These are phyloP conservation scores for Drosophila nigricruria DNA, from an alignment of 2,888 invertebrate genomes.

Conservation along the genomic window DNA sequence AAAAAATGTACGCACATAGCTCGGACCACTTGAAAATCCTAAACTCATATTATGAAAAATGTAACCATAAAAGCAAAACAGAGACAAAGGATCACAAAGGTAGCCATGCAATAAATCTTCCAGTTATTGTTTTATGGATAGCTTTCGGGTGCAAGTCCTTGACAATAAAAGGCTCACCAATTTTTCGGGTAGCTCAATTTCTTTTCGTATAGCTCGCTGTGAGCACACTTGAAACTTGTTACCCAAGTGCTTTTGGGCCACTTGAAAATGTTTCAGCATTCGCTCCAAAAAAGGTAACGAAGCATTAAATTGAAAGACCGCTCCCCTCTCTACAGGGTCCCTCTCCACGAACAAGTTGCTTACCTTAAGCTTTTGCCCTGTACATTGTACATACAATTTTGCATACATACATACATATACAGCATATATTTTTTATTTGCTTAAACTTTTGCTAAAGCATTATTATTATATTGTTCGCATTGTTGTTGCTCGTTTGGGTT, in stretches of 20 bases:
- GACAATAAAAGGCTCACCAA: conserved; percentile 56
- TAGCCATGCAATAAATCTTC: conserved; percentile 65
- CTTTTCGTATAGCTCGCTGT: conserved; percentile 34
- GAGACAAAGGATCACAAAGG: conserved; percentile 24
- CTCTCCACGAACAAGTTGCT: conserved; percentile 21
- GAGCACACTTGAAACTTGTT: conserved; percentile 64
- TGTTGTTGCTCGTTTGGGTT: conserved; percentile 22
- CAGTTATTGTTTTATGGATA: conserved; percentile 67
- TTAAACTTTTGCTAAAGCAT: conserved; percentile 57
- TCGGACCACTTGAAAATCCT: not conserved
- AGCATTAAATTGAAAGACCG: conserved; percentile 70
- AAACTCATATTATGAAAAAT: conserved; percentile 44
- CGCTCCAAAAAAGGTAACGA: conserved; percentile 72
- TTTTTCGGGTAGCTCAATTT: conserved; percentile 33
- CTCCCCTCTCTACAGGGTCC: conserved; percentile 6
- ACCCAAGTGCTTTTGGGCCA: conserved; percentile 50
- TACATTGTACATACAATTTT: not conserved
- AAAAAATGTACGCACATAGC: conserved; percentile 1
- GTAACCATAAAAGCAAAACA: conserved; percentile 3
- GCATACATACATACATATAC: not conserved
- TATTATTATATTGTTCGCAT: conserved; percentile 59
- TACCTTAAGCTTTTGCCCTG: conserved; percentile 37
- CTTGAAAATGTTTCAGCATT: conserved; percentile 65
- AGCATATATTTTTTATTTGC: conserved; percentile 37
- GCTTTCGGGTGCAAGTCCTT: conserved; percentile 52